Base-by-base conservation (phyloP, 2,888 invertebrate species). In the Fragum whitleyi region DNA sequence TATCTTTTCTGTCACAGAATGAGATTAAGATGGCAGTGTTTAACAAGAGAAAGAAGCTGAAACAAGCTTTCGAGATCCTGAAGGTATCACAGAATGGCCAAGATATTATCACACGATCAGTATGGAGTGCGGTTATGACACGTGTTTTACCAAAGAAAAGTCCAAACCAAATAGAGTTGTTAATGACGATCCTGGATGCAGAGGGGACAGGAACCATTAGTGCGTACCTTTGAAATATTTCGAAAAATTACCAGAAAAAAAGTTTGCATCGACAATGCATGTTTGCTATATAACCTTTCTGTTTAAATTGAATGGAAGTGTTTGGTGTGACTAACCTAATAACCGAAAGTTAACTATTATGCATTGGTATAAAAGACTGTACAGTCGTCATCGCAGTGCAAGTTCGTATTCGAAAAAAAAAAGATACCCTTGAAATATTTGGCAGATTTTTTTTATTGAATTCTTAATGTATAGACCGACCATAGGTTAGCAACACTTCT, bases 101-200 rank as follows among this genome's bases (percentile, higher is more conserved):
- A 55, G 87, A 86, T 47, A 90, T 93, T 2, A 83, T 93, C 3
- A 90, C 92, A 23, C 89, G 89, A 62, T 75, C 85, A 19, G 84
- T 90, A 26, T 94, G 94, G 92, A 87, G 86, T 59, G 86, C 90
- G n/a, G 86, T 94, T 47, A 91, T 94, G 90, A 86, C 85, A 42
- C 83, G 88, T 23, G 90, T 94, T 7, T 71, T 89, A 55, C 91
- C 93, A 51, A 80, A 88, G 59, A 88, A 90, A 79, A 91, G 92
- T 87, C 67, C 85, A 75, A 79, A 88, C 75, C 88, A 91, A 72
- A 85, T 90, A 39, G 92, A 94, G 59, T 88, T 94, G 29, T 87
- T 94, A n/a, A 93, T 94, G 92, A 91, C 90, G 61, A 93, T 94
- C 5, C 86, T 95, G 57, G 94, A 94, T 84, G 87, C 87, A 32